Conservation (phyloP, 2,888 invertebrate species). For the Cantharis rustica region DNA sequence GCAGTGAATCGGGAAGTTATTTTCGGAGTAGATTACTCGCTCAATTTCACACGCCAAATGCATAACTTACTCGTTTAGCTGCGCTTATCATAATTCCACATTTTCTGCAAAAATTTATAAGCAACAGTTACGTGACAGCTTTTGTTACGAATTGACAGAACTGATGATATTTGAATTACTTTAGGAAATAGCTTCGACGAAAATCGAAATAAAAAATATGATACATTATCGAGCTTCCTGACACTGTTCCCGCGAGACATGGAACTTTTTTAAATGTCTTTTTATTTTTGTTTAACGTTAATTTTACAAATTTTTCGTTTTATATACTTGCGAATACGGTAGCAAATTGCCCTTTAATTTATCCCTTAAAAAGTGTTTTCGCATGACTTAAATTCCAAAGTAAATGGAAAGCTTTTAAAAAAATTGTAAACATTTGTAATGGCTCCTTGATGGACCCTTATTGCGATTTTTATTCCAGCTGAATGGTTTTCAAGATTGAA, state of each 20-base stretch:
- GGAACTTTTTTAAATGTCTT: not conserved
- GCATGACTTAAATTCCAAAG: not conserved
- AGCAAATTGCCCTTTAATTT: not conserved
- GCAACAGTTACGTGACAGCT: constrained; percentile 15
- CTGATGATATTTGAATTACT: constrained; percentile 1
- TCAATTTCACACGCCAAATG: constrained; percentile 42
- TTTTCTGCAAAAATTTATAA: constrained; percentile 14
- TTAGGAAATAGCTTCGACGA: not conserved
- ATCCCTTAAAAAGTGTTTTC: not conserved
- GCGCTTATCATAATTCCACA: constrained; percentile 23
- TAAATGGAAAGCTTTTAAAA: not conserved
- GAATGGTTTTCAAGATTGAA: not conserved
- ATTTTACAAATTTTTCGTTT: not conserved
- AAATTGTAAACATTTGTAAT: not conserved
- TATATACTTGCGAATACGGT: not conserved
- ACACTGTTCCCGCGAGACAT: not conserved
- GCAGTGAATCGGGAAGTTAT: constrained; percentile 25
- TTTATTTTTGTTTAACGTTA: not conserved
- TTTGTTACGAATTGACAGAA: constrained; percentile 11
- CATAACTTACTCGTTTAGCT: constrained; percentile 22
- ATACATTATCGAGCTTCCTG: not conserved
- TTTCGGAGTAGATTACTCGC: constrained; percentile 34
- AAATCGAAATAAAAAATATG: not conserved
- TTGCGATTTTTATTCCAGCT: not conserved
- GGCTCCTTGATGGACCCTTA: not conserved